A percentile compares a stretch with the other conserved stretches of the same genome.
Conservation (phyloP, 2,888 invertebrate genomes). For the Hedya salicella region DNA sequence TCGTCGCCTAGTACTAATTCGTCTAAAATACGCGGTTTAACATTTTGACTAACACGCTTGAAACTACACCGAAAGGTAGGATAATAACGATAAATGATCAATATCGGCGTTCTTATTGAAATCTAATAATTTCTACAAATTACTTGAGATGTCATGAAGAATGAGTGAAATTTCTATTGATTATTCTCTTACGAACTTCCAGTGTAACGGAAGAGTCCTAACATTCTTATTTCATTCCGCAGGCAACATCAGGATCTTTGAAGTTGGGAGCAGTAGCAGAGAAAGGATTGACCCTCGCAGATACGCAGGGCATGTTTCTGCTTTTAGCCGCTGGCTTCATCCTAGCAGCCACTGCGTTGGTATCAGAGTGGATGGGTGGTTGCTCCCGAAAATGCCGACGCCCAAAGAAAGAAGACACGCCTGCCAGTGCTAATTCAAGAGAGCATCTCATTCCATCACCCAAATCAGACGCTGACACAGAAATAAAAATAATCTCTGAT, state of each 20-base stretch:
- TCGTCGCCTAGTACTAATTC: no score
- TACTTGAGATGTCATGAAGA: no score
- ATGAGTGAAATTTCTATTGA: no score
- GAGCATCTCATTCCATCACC: slow-evolving; percentile 59
- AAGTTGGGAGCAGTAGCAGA: slow-evolving; percentile 85
- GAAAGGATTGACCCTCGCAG: slow-evolving; percentile 90
- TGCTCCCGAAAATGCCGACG: slow-evolving; percentile 85
- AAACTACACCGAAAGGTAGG: no score
- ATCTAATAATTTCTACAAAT: no score
- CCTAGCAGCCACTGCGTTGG: slow-evolving; percentile 85
- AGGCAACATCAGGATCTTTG: slow-evolving; percentile 77
- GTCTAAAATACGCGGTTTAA: no score
- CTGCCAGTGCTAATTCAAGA: slow-evolving; percentile 53
- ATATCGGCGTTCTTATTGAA: no score
- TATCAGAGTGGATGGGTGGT: slow-evolving; percentile 90
- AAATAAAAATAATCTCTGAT: slow-evolving; percentile 50
- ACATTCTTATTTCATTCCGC: slow-evolving; percentile 44
- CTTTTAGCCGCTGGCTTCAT: slow-evolving; percentile 89
- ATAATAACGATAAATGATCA: no score
- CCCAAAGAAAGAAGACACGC: slow-evolving; percentile 51
- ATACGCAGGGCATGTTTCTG: slow-evolving; percentile 93
- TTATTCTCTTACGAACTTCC: no score
- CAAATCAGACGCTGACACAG: slow-evolving; percentile 46
- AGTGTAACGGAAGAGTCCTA: no score
- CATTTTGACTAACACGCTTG: no score